Percentiles rank a stretch among this genome's conserved stretches.
Conservation (phyloP, 2,797 vertebrate species). For the Characodon lateralis region DNA sequence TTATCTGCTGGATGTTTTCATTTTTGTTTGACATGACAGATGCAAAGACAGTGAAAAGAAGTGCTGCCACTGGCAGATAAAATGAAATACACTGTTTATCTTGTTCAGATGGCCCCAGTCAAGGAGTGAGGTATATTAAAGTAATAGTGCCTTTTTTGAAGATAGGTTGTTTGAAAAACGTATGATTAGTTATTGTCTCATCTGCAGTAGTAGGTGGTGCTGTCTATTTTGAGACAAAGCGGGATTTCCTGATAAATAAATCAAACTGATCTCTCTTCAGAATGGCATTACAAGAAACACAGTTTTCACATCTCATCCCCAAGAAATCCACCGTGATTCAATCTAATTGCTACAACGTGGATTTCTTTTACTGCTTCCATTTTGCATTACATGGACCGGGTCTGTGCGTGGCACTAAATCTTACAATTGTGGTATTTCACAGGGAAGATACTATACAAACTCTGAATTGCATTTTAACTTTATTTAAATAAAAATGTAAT, state of each 20-base stretch:
- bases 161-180: not conserved
- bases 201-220: not conserved
- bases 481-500: not conserved
- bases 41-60: conserved; percentile 4
- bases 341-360: not conserved
- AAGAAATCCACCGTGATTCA: not conserved
- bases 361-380: not conserved
- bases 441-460: not conserved
- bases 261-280: not conserved
- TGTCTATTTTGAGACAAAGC: not conserved
- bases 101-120: not conserved
- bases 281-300: not conserved
- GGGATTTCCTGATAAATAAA: not conserved
- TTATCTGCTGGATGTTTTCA: not conserved
- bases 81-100: not conserved
- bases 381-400: not conserved
- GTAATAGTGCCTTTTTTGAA: not conserved
- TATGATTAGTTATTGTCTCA: conserved; percentile 3
- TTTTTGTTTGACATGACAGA: not conserved
- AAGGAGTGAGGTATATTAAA: not conserved
- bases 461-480: not conserved
- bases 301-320: not conserved
- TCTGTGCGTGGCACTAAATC: not conserved
- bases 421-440: not conserved
- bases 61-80: not conserved